A percentile compares a stretch with the other conserved stretches of the same genome.
phyloP scores from a whole-genome alignment of 2,888 invertebrate species.

The Polylopha cassiicola region DNA sequence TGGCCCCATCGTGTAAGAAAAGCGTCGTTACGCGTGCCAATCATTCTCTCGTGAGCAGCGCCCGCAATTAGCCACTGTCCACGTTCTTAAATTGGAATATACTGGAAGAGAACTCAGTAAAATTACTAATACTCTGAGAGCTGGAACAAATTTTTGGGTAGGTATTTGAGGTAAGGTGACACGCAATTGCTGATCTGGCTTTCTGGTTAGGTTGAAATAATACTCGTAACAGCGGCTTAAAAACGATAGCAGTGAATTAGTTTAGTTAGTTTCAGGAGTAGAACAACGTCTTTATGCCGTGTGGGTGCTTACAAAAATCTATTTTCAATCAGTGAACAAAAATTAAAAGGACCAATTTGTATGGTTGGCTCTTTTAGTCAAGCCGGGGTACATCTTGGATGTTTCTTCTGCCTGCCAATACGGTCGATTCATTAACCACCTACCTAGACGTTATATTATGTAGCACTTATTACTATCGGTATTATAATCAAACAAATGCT shows the following conservation, averaged over 20 bases:
- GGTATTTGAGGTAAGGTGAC: not conserved
- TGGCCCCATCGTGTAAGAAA: constrained; percentile 38
- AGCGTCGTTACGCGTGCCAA: constrained; percentile 65
- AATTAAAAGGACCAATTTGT: too few species aligned
- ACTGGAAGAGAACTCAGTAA: constrained; percentile 36
- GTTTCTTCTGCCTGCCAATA: constrained; percentile 57
- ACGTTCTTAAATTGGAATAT: constrained; percentile 24
- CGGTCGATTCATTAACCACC: constrained; percentile 64
- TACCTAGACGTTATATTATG: constrained; percentile 43
- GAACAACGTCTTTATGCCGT: constrained; percentile 25
- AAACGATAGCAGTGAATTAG: too few species aligned
- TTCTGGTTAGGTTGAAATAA: constrained; percentile 1
- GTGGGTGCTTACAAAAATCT: too few species aligned
- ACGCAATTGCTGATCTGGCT: not conserved
- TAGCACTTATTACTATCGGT: constrained; percentile 2
- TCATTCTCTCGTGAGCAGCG: constrained; percentile 74
- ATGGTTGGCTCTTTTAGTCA: too few species aligned
- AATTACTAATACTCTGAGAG: not conserved
- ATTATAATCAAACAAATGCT: not conserved
- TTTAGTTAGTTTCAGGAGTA: too few species aligned
- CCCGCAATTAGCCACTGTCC: constrained; percentile 75
- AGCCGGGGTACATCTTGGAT: constrained; percentile 1
- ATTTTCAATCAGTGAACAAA: too few species aligned
- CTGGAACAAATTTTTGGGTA: too few species aligned
- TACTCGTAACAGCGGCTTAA: not conserved